Evolutionary conservation across 2,113 vertebrate species (phyloP).

Genomic region (Alligator sinensis): DNA sequence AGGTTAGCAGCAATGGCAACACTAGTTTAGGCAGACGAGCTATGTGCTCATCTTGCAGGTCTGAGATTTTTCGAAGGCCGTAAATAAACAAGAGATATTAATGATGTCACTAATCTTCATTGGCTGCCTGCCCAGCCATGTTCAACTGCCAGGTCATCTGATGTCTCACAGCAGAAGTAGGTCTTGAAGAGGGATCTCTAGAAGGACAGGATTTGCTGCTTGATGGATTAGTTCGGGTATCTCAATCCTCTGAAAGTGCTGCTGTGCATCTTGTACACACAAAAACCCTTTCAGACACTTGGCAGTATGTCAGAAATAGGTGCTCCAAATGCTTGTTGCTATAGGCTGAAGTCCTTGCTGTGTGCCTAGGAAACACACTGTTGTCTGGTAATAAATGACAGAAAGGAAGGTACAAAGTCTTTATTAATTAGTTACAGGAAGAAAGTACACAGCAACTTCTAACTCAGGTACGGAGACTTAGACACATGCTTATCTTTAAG

Average conservation of each 20-base stretch:
- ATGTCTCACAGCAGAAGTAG: slow-evolving; percentile 16
- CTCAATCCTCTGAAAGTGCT: not conserved
- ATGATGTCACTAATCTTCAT: slow-evolving; percentile 55
- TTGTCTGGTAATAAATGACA: not conserved
- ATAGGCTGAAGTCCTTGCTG: not conserved
- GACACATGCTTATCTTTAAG: not conserved
- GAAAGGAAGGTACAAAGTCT: not conserved
- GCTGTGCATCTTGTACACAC: not conserved
- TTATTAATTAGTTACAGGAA: not conserved
- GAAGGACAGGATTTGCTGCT: not conserved
- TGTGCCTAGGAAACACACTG: not conserved
- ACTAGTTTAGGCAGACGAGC: not conserved
- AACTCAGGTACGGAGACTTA: rapidly evolving
- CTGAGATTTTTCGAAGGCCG: slow-evolving; percentile 18
- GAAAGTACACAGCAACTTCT: not conserved
- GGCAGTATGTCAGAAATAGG: not conserved
- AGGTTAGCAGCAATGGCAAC: not conserved
- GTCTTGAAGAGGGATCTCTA: not conserved
- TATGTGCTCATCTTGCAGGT: not conserved
- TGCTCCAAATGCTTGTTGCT: not conserved
- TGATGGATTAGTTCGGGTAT: not conserved
- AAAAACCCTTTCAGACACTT: not conserved
- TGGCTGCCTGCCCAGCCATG: slow-evolving; percentile 56
- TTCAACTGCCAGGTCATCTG: slow-evolving; percentile 50
- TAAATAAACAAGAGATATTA: slow-evolving; percentile 58